These are phyloP conservation scores for Ptychoptera contaminata DNA, from an alignment of 2,888 invertebrate species.

Conservation along the genomic window DNA sequence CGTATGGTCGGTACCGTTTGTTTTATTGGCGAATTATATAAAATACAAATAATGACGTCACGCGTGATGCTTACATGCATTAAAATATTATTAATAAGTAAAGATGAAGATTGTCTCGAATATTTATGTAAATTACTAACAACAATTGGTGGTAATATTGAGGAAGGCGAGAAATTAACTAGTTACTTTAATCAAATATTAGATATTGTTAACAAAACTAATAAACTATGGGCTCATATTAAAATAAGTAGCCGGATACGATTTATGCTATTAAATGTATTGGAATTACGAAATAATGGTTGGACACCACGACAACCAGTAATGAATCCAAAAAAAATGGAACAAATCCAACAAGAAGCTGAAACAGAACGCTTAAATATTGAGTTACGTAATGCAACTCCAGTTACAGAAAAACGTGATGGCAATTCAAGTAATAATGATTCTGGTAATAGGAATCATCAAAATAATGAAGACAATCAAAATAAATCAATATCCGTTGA, in stretches of 20 bases:
- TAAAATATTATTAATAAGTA: constrained; percentile 51
- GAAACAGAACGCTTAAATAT: constrained; percentile 66
- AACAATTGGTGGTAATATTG: constrained; percentile 78
- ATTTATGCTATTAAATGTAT: constrained; percentile 73
- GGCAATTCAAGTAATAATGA: constrained; percentile 10
- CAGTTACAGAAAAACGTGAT: constrained; percentile 12
- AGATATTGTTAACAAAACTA: constrained; percentile 48
- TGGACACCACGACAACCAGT: constrained; percentile 82
- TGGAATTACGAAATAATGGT: constrained; percentile 64
- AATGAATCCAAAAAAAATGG: constrained; percentile 83
- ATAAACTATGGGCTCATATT: constrained; percentile 31
- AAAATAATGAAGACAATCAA: background rate
- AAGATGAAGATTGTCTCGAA: constrained; percentile 82
- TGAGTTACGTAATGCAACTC: constrained; percentile 30
- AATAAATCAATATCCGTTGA: constrained; percentile 19
- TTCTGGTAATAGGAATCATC: constrained; percentile 10
- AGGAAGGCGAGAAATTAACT: constrained; percentile 31
- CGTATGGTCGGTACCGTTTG: constrained; percentile 82
- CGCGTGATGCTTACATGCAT: constrained; percentile 83
- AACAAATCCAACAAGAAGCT: constrained; percentile 82
- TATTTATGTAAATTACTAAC: constrained; percentile 83
- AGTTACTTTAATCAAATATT: constrained; percentile 44
- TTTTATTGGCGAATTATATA: constrained; percentile 78
- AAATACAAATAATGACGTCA: constrained; percentile 72
- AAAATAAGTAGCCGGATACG: constrained; percentile 27